Conservation (phyloP, 1,140 invertebrate species). For the Apis laboriosa region DNA sequence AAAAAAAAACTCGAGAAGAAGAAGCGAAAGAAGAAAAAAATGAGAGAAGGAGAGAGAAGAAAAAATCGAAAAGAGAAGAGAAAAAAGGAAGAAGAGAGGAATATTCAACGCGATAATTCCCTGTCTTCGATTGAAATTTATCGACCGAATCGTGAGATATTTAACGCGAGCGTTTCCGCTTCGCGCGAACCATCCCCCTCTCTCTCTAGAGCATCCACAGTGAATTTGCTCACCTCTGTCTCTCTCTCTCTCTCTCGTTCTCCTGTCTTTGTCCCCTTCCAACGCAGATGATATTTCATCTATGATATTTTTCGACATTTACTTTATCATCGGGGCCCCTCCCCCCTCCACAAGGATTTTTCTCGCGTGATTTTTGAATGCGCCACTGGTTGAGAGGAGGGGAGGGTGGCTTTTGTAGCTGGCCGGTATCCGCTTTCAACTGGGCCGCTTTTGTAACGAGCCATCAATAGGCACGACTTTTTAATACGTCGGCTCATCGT, state of each 20-base stretch:
- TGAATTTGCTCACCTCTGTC: neutral
- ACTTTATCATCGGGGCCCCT: constrained; percentile 32
- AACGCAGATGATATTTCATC: constrained; percentile 33
- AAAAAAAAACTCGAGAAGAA: neutral
- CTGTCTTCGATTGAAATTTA: constrained; percentile 23
- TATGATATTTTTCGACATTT: constrained; percentile 47
- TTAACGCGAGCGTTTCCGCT: constrained; percentile 8
- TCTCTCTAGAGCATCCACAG: neutral
- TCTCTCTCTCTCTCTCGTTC: no score
- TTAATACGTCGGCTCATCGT: constrained; percentile 52
- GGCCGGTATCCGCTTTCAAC: constrained; percentile 49
- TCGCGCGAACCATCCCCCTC: neutral
- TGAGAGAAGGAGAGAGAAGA: no score
- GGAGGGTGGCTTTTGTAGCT: constrained; percentile 50
- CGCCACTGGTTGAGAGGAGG: constrained; percentile 12
- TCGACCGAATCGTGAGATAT: constrained; percentile 19
- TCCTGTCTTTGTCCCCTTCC: neutral
- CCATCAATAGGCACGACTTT: constrained; percentile 63
- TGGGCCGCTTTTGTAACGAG: constrained; percentile 61
- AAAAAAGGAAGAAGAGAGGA: neutral
- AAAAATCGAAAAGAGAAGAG: neutral
- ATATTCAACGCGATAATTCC: neutral
- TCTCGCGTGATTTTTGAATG: constrained; percentile 58
- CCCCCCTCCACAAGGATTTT: constrained; percentile 37
- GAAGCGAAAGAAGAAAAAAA: no score